Evolutionary conservation across 2,888 invertebrate species (phyloP).

Genomic region (Trichacis sp.): DNA sequence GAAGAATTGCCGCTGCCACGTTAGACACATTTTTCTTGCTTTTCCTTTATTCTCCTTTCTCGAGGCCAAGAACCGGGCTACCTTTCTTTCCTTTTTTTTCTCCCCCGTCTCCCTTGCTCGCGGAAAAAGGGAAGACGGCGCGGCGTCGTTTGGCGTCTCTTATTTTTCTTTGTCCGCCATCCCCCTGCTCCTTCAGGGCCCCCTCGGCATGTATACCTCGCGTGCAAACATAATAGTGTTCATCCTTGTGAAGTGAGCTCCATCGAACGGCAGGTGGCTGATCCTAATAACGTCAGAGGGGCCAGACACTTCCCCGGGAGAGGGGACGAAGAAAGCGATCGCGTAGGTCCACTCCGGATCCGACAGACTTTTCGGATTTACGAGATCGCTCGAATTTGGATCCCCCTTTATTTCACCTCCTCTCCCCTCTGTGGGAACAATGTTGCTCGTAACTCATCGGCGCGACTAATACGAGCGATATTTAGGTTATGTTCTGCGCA

Average conservation of each 20-base stretch:
- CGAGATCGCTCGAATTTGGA: background rate
- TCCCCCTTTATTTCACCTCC: conserved; percentile 7
- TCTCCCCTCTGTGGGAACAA: conserved; percentile 29
- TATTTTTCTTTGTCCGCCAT: conserved; percentile 62
- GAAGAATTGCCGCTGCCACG: conserved; percentile 69
- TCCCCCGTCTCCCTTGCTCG: conserved; percentile 26
- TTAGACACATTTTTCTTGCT: conserved; percentile 70
- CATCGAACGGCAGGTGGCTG: conserved; percentile 69
- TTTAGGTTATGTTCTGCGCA: conserved; percentile 33
- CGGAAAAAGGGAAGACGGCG: conserved; percentile 35
- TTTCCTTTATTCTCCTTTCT: conserved; percentile 68
- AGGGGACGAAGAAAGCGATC: conserved; percentile 9
- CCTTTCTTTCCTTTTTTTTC: conserved; percentile 43
- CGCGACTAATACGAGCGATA: conserved; percentile 45
- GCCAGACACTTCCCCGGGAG: background rate
- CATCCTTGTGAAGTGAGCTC: conserved; percentile 65
- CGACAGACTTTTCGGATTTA: background rate
- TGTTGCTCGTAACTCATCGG: conserved; percentile 38
- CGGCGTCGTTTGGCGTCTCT: conserved; percentile 61
- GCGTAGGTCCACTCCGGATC: conserved; percentile 25
- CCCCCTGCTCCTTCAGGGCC: conserved; percentile 37
- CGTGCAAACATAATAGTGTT: conserved; percentile 63
- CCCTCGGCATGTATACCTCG: conserved; percentile 44
- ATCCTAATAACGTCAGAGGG: conserved; percentile 63
- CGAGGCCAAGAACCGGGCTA: conserved; percentile 54